A percentile compares a stretch with the other conserved stretches of the same genome.
phyloP scores from a whole-genome alignment of 2,113 vertebrate genomes.

The Thinocorus orbignyianus region DNA sequence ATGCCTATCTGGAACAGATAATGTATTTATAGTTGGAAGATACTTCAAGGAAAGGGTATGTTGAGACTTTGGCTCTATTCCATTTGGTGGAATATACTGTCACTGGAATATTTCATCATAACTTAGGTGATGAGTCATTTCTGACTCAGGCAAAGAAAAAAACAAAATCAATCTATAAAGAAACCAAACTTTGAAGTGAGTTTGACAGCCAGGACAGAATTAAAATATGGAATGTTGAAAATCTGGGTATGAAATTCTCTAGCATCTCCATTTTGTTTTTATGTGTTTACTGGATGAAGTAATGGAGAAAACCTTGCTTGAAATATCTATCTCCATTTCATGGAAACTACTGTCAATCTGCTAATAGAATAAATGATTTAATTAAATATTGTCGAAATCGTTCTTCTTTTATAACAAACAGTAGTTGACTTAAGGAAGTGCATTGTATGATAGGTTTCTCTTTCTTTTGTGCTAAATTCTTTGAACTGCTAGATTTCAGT shows the following conservation, averaged over 20 bases:
- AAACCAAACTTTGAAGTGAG: neutral
- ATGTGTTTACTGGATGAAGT: neutral
- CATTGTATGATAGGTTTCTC: neutral
- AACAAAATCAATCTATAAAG: neutral
- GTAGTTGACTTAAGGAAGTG: neutral
- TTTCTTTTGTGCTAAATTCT: neutral
- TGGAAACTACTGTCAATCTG: neutral
- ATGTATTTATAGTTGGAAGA: neutral
- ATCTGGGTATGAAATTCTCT: neutral
- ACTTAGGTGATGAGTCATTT: constrained; percentile 24
- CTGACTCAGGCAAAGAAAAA: neutral
- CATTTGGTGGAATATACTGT: neutral
- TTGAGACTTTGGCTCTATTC: neutral
- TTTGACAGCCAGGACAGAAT: neutral
- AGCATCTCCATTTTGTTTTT: neutral
- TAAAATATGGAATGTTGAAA: neutral
- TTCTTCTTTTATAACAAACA: neutral
- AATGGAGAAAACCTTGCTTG: neutral
- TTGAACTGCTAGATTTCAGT: neutral
- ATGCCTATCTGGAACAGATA: neutral
- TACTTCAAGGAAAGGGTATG: neutral
- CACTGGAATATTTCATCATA: neutral
- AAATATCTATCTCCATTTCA: neutral
- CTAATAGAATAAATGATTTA: neutral
- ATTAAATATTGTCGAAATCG: neutral